These are phyloP conservation scores for Aphelenchoides besseyi DNA, from an alignment of 1,140 invertebrate species.

Conservation along the genomic window DNA sequence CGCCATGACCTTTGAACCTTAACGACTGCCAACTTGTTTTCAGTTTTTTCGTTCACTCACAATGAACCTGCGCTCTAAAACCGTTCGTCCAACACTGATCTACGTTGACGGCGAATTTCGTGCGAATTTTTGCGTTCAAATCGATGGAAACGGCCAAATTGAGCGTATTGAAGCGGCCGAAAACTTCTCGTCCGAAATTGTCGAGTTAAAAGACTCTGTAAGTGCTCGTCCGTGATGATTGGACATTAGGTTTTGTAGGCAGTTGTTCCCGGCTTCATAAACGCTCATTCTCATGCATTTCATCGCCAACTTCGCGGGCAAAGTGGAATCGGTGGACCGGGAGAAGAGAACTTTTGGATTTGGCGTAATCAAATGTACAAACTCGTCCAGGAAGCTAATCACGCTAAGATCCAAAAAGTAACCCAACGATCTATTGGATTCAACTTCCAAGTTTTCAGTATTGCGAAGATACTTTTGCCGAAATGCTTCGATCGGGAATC, in stretches of 20 bases:
- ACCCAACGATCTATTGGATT: slow-evolving; percentile 6
- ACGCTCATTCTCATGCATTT: slow-evolving; percentile 60
- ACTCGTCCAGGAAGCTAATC: slow-evolving; percentile 48
- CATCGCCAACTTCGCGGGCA: slow-evolving; percentile 54
- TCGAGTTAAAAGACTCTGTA: slow-evolving; percentile 9
- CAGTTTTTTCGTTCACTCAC: no score
- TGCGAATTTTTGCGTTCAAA: slow-evolving; percentile 14
- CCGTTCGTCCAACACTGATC: neutral
- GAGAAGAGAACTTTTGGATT: slow-evolving; percentile 57
- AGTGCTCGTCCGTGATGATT: neutral
- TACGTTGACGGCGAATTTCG: slow-evolving; percentile 15
- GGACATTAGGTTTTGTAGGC: slow-evolving; percentile 29
- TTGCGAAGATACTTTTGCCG: slow-evolving; percentile 52
- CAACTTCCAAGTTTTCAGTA: slow-evolving; percentile 40
- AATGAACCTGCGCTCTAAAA: slow-evolving; percentile 12
- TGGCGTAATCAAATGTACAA: slow-evolving; percentile 60
- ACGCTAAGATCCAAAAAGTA: slow-evolving; percentile 52
- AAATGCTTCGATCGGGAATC: slow-evolving; percentile 59
- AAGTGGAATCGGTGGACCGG: slow-evolving; percentile 46
- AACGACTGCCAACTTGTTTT: no score
- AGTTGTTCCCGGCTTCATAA: slow-evolving; percentile 57
- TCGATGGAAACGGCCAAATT: slow-evolving; percentile 18
- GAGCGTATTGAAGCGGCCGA: neutral
- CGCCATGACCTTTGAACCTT: no score
- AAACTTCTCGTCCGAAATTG: neutral